These are phyloP conservation scores for Hiodon tergisus DNA, from an alignment of 2,113 vertebrate species.

Conservation along the genomic window DNA sequence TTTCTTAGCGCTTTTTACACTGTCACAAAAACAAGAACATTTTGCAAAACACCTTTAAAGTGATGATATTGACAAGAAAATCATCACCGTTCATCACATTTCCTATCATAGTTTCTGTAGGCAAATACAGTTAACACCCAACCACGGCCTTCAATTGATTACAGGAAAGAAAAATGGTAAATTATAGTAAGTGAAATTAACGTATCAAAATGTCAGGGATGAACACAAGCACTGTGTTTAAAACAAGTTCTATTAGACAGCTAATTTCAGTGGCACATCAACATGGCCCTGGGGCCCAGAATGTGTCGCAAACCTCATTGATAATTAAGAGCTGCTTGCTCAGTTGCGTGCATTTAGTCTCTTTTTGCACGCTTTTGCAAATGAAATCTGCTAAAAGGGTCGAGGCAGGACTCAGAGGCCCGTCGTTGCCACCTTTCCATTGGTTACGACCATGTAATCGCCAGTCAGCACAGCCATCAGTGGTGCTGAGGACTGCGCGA, in stretches of 20 bases:
- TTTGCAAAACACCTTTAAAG: too few relatives aligned
- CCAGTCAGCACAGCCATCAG: not conserved
- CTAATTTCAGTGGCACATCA: slow-evolving; percentile 64
- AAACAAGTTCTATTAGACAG: slow-evolving; percentile 70
- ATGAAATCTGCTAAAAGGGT: not conserved
- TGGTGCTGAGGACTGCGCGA: not conserved
- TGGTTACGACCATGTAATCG: not conserved
- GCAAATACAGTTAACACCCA: not conserved
- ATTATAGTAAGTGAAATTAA: slow-evolving; percentile 49
- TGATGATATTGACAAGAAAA: too few relatives aligned
- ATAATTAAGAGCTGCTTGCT: slow-evolving; percentile 75
- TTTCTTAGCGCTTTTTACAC: too few relatives aligned
- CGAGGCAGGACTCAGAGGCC: not conserved
- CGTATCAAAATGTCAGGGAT: slow-evolving; percentile 49
- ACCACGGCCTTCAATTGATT: too few relatives aligned
- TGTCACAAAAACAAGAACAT: too few relatives aligned
- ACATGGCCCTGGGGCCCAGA: slow-evolving; percentile 57
- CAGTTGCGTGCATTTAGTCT: slow-evolving; percentile 54
- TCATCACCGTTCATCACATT: too few relatives aligned
- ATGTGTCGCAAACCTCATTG: slow-evolving; percentile 70
- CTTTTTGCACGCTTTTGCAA: slow-evolving; percentile 15
- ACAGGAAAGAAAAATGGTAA: slow-evolving; percentile 38
- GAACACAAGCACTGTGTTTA: slow-evolving; percentile 61
- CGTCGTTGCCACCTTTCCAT: not conserved
- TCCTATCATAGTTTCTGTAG: not conserved